Conservation (phyloP, 92 coral and sea anemone species). For the Actinernus sp. region DNA sequence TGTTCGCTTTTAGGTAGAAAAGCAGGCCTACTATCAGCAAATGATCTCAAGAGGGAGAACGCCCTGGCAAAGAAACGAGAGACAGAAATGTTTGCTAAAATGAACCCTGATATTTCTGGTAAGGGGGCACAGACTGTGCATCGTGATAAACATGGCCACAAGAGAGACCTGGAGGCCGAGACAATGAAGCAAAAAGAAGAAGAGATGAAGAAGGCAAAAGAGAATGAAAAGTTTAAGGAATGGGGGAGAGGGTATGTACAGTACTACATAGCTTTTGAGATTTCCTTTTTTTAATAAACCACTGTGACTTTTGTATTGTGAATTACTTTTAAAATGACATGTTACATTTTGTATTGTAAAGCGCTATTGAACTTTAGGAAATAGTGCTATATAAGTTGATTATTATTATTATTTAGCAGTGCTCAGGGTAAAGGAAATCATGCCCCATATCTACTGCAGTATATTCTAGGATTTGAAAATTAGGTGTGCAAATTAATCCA, state of each 20-base stretch:
- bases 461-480: too few species aligned
- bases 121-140: slow-evolving; percentile 89
- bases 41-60: slow-evolving; percentile 75
- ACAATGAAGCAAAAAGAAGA: slow-evolving; percentile 81
- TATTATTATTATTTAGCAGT: too few species aligned
- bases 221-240: slow-evolving; percentile 86
- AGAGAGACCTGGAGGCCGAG: slow-evolving; percentile 78
- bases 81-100: slow-evolving; percentile 73
- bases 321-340: too few species aligned
- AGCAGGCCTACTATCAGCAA: slow-evolving; percentile 90
- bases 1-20: slow-evolving; percentile 40
- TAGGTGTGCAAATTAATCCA: too few species aligned
- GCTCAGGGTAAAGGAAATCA: too few species aligned
- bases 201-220: slow-evolving; percentile 77
- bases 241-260: slow-evolving; percentile 99
- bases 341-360: too few species aligned
- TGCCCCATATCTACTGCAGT: too few species aligned
- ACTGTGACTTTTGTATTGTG: too few species aligned
- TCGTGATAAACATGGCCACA: slow-evolving; percentile 87
- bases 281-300: too few species aligned
- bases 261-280: too few species aligned
- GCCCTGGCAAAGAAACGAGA: slow-evolving; percentile 68
- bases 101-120: slow-evolving; percentile 77
- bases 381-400: too few species aligned
- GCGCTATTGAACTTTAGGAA: too few species aligned